These are phyloP conservation scores for Orchesella cincta DNA, from an alignment of 1,140 invertebrate genomes.

Conservation along the genomic window DNA sequence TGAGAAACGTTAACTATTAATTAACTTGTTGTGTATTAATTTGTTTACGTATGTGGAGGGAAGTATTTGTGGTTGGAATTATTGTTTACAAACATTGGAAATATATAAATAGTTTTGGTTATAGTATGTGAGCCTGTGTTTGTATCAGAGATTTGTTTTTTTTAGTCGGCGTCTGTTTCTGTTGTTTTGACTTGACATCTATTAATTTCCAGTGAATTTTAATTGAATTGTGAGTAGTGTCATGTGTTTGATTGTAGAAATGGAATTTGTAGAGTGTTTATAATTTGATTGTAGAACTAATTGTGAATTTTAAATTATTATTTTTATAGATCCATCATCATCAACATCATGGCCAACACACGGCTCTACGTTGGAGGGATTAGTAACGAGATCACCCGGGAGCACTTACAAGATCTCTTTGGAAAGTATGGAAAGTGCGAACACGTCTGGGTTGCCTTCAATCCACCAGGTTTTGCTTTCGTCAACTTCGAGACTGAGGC, in stretches of 20 bases:
- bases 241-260: not conserved
- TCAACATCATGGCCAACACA: slow-evolving; percentile 56
- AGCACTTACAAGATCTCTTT: slow-evolving; percentile 81
- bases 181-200: too few species aligned
- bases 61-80: not conserved
- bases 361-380: slow-evolving; percentile 83
- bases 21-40: not conserved
- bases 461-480: slow-evolving; percentile 96
- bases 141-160: not conserved
- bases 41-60: not conserved
- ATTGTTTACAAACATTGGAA: not conserved
- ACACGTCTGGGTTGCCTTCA: slow-evolving; percentile 94
- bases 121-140: not conserved
- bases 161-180: not conserved
- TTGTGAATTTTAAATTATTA: too few species aligned
- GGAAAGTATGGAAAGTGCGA: slow-evolving; percentile 85
- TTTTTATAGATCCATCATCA: slow-evolving; percentile 11
- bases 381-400: slow-evolving; percentile 79
- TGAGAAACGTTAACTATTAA: not conserved
- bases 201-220: too few species aligned
- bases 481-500: slow-evolving; percentile 94
- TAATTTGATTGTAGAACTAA: slow-evolving; percentile 1
- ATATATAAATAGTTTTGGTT: not conserved
- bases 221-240: not conserved
- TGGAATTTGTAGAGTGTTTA: not conserved